These are phyloP conservation scores for Watsonalla cultraria DNA, from an alignment of 2,888 invertebrate genomes.

Conservation along the genomic window DNA sequence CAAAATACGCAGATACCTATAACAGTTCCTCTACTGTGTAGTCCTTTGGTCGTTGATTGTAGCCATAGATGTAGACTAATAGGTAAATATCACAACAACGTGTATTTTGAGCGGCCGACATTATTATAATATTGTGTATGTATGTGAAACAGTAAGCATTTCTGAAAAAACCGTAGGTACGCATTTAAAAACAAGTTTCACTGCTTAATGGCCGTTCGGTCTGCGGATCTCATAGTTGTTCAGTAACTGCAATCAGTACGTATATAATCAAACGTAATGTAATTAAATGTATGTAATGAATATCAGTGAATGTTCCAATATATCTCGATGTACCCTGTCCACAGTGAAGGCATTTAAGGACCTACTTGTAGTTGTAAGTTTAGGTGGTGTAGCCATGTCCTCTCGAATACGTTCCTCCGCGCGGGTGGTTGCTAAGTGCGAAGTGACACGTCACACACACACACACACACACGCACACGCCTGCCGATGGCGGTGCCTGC, in stretches of 20 bases:
- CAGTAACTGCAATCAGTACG: background rate
- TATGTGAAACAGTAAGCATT: too few relatives aligned
- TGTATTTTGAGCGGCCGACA: too few relatives aligned
- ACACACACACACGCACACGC: background rate
- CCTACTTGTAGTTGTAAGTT: background rate
- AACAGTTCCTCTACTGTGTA: too few relatives aligned
- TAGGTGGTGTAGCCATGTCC: background rate
- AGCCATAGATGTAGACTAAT: too few relatives aligned
- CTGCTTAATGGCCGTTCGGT: too few relatives aligned
- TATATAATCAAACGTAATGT: background rate
- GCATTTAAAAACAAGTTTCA: too few relatives aligned
- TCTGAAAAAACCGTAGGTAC: too few relatives aligned
- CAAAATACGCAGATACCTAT: too few relatives aligned
- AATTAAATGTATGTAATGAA: background rate
- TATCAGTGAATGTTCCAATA: background rate
- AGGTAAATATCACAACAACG: too few relatives aligned
- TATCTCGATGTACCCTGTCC: background rate
- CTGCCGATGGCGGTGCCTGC: background rate
- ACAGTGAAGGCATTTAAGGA: background rate
- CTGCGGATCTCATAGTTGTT: background rate
- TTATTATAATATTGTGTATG: too few relatives aligned
- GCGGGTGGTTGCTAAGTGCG: background rate
- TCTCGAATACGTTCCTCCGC: background rate
- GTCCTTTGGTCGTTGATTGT: too few relatives aligned
- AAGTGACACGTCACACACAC: background rate